Conservation (phyloP, 2,888 invertebrate species). For the Pediacus dermestoides region DNA sequence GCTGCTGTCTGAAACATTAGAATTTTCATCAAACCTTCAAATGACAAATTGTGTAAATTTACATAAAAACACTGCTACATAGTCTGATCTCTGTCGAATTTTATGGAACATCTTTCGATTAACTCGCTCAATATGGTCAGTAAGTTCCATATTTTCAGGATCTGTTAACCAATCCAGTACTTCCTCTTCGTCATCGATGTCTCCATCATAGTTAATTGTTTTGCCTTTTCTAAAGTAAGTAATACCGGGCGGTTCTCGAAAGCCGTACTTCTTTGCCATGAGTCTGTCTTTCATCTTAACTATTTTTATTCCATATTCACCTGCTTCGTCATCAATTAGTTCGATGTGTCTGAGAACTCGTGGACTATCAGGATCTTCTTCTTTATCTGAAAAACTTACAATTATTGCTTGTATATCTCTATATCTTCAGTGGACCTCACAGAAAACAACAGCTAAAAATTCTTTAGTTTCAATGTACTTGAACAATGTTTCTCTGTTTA, state of each 20-base stretch:
- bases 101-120: slow-evolving; percentile 92
- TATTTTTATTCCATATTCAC: slow-evolving; percentile 87
- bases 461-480: slow-evolving; percentile 87
- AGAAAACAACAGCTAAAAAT: slow-evolving; percentile 87
- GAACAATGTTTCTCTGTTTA: slow-evolving; percentile 75
- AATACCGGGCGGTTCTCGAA: slow-evolving; percentile 83
- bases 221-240: slow-evolving; percentile 88
- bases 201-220: slow-evolving; percentile 87
- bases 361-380: slow-evolving; percentile 77
- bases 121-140: slow-evolving; percentile 87
- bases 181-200: slow-evolving; percentile 86
- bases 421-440: slow-evolving; percentile 61
- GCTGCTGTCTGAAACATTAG: slow-evolving; percentile 74
- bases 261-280: slow-evolving; percentile 93
- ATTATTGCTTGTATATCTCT: slow-evolving; percentile 6
- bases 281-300: slow-evolving; percentile 82
- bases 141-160: slow-evolving; percentile 91
- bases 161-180: slow-evolving; percentile 89
- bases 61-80: slow-evolving; percentile 92
- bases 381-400: slow-evolving; percentile 60
- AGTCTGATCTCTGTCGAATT: slow-evolving; percentile 82
- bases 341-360: slow-evolving; percentile 81
- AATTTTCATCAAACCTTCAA: slow-evolving; percentile 13
- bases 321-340: slow-evolving; percentile 86
- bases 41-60: slow-evolving; percentile 49